phyloP scores from a whole-genome alignment of 2,888 invertebrate genomes.

The Lochmaea capreae region DNA sequence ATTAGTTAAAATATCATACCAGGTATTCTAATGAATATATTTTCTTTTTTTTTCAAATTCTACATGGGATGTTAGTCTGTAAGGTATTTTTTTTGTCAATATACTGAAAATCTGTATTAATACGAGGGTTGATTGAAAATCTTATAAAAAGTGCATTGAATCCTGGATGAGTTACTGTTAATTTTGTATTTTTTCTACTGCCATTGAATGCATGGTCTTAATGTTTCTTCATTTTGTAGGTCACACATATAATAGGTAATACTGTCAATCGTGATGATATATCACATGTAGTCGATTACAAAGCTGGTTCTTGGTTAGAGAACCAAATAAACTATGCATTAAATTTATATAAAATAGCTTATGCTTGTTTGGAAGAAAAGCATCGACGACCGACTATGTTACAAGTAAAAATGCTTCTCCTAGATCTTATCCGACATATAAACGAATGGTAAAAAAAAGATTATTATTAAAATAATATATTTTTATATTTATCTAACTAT shows the following conservation, averaged over 20 bases:
- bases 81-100: too few species aligned
- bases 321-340: conserved; percentile 64
- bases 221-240: conserved; percentile 54
- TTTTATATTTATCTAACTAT: background rate
- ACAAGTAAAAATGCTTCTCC: conserved; percentile 58
- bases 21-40: too few species aligned
- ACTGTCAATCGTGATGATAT: conserved; percentile 68
- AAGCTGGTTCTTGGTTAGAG: conserved; percentile 68
- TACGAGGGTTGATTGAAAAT: too few species aligned
- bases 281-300: conserved; percentile 69
- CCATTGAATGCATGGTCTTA: background rate
- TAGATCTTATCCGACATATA: conserved; percentile 26
- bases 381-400: conserved; percentile 73
- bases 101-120: too few species aligned
- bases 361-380: conserved; percentile 70
- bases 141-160: too few species aligned
- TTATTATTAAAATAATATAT: background rate
- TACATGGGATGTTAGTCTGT: too few species aligned
- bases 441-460: background rate
- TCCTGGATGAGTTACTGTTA: too few species aligned
- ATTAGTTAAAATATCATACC: too few species aligned
- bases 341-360: conserved; percentile 69
- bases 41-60: too few species aligned
- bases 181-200: too few species aligned
- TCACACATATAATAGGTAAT: conserved; percentile 69